Evolutionary conservation across 2,797 vertebrate species (phyloP), one percentile per base, ranked within the genome.

Genomic region (Enteromius afrohamiltoni): DNA sequence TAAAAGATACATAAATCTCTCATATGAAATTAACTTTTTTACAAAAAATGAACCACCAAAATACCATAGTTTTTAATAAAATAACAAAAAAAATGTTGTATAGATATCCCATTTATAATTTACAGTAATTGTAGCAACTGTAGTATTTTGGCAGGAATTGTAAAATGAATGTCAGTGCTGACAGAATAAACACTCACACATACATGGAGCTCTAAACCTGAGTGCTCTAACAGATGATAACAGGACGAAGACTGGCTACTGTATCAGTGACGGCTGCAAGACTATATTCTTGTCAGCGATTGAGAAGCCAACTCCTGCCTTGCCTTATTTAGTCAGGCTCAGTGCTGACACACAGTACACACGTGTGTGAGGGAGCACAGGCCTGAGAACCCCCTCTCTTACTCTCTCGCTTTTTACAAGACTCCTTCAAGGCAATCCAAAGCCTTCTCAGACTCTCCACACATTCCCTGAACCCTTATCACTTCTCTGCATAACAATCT

Each of bases 261-360:
- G 74, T 91, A 92, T 94, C 92, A 94, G 93, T 92, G 67, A 73
- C 82, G 67, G 75, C 62, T 85, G 84, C 89, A 73, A 76, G 88
- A 80, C 92, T 85, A 88, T 93, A 93, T 91, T 94, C 91, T 87
- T 90, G 93, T 94, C 93, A 92, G 91, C 89, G 0, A 60, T 92
- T 93, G 95, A 96, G 95, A 95, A 95, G 94, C 88, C 91, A 88
- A 88, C 93, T 93, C 81, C 89, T 88, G 90, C 91, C 92, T 90
- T 92, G 91, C 95, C 95, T 96, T 96, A 95, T 96, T 96, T 96
- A 96, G 95, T 91, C 93, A 95, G 93, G 88, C 93, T 87, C 91
- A 88, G 90, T 89, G 91, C 92, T 92, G 91, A 89, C 88, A 88
- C 89, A 89, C 88, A 88, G 85, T 73, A 83, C 70, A 78, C 71